These are phyloP conservation scores for Apostichopus californicus DNA, from an alignment of 35 echinoderm and acorn worm species.

Conservation along the genomic window DNA sequence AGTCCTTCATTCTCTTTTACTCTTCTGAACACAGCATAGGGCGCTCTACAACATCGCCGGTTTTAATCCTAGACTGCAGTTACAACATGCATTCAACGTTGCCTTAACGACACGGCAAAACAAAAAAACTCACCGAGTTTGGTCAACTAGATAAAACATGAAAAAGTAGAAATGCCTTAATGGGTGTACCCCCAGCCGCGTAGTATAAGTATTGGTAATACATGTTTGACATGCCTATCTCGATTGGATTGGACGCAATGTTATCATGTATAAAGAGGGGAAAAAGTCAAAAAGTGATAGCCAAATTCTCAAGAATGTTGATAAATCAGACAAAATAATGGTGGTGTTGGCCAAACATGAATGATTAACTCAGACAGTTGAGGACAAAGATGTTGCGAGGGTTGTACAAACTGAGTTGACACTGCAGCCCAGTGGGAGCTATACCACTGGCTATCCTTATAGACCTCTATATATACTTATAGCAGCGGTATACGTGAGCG, in stretches of 20 bases:
- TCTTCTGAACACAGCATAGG: not conserved
- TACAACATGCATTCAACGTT: not conserved
- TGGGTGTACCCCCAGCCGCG: conserved; percentile 27
- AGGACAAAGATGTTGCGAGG: no score
- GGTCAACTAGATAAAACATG: not conserved
- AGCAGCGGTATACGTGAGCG: no score
- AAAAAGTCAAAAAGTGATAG: not conserved
- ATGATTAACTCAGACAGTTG: no score
- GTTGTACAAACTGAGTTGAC: no score
- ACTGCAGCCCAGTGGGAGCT: no score
- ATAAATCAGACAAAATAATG: conserved; percentile 20
- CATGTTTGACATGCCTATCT: conserved; percentile 9
- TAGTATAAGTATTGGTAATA: not conserved
- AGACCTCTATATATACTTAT: no score
- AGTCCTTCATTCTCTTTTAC: not conserved
- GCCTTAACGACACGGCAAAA: not conserved
- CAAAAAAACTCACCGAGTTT: not conserved
- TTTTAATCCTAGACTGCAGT: not conserved
- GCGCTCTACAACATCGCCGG: not conserved
- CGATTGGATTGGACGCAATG: conserved; percentile 20
- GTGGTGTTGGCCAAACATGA: not conserved
- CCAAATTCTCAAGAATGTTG: conserved; percentile 6
- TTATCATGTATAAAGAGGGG: not conserved
- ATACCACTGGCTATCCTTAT: no score
- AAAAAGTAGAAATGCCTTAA: conserved; percentile 6